Evolutionary conservation across 2,113 vertebrate genomes (phyloP).

Genomic region (Monarcha castaneiventris): DNA sequence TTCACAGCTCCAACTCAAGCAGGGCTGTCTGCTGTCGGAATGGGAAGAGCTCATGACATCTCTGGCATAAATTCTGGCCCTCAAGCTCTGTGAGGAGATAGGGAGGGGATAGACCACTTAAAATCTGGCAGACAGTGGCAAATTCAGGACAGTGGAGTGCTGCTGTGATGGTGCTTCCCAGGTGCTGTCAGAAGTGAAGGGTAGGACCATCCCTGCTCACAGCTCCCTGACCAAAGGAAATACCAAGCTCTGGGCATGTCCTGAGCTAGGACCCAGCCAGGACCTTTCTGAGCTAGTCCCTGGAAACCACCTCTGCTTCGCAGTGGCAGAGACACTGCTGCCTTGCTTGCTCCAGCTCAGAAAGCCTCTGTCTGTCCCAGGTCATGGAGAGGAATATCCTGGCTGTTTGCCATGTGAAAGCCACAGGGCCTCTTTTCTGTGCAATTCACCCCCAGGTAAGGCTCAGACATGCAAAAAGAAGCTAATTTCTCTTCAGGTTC

Average conservation of each 20-base stretch:
- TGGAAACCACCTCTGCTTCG: neutral
- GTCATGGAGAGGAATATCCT: neutral
- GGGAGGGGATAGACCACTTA: neutral
- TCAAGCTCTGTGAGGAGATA: neutral
- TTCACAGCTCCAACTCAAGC: neutral
- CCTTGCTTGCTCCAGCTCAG: neutral
- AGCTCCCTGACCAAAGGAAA: neutral
- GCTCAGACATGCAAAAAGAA: neutral
- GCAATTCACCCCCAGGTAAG: neutral
- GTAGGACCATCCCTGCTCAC: neutral
- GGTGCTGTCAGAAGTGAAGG: neutral
- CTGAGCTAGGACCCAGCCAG: neutral
- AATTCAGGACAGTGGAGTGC: neutral
- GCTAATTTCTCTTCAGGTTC: neutral
- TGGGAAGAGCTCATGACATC: neutral
- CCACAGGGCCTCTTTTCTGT: neutral
- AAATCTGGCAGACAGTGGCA: neutral
- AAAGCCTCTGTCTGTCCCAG: neutral
- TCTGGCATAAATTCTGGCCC: neutral
- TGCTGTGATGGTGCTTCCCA: neutral
- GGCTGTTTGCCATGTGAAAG: neutral
- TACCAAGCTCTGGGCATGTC: neutral
- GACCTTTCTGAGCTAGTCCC: neutral
- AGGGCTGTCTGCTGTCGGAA: neutral
- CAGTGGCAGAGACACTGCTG: neutral